Percentiles rank a stretch among this genome's conserved stretches.
Evolutionary conservation across 2,888 invertebrate genomes (phyloP).

Genomic region (Argyra leucocephala): DNA sequence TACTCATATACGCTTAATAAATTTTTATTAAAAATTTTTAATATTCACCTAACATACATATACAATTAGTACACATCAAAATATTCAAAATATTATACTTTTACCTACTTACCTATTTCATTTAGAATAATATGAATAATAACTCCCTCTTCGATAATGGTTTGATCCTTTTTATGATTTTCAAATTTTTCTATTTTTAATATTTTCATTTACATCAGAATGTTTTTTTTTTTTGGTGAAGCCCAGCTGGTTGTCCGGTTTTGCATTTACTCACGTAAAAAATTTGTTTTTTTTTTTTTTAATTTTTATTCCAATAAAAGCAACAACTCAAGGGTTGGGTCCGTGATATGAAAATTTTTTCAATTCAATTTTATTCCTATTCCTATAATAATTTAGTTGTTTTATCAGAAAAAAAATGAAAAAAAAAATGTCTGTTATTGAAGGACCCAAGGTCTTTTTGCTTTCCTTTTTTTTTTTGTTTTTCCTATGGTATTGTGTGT

Average conservation of each 20-base stretch:
- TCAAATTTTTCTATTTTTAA: background rate
- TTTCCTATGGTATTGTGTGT: background rate
- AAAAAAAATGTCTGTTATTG: background rate
- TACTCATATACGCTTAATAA: no score
- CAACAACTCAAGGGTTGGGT: background rate
- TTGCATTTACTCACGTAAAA: background rate
- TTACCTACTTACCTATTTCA: no score
- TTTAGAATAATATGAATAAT: no score
- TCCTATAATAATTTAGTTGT: no score
- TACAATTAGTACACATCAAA: no score
- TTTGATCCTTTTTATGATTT: no score
- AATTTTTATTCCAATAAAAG: background rate
- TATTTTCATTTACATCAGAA: background rate
- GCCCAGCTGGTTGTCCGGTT: slow-evolving; percentile 1
- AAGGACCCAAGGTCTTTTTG: background rate
- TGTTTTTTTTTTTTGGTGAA: background rate
- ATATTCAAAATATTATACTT: no score
- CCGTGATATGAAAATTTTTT: background rate
- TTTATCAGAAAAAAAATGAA: no score
- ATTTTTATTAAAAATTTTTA: no score
- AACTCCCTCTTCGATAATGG: no score
- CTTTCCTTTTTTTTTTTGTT: background rate
- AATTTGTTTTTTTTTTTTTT: background rate
- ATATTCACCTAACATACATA: no score
- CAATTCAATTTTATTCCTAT: background rate